These are phyloP conservation scores for Myotis myotis DNA, from an alignment of 2,797 vertebrate genomes.

Conservation along the genomic window DNA sequence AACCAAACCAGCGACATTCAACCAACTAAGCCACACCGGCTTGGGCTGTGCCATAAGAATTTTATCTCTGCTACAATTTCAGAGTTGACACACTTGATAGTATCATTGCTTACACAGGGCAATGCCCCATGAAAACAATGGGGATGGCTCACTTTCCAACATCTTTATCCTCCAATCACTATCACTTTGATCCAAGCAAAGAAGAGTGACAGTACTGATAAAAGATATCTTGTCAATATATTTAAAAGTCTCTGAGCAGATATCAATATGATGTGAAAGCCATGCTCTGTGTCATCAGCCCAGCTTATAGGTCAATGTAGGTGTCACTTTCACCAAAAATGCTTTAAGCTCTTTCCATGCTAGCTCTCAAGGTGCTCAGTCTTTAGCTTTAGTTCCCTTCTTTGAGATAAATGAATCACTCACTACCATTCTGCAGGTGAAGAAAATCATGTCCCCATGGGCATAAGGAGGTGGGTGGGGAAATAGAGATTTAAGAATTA, in stretches of 20 bases:
- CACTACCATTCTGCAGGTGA: not conserved
- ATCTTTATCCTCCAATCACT: not conserved
- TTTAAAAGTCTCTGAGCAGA: not conserved
- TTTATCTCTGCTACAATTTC: not conserved
- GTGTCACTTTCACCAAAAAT: not conserved
- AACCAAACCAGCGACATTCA: not conserved
- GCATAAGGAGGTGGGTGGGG: not conserved
- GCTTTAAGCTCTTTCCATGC: not conserved
- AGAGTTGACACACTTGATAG: not conserved
- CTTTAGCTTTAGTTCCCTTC: not conserved
- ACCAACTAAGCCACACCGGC: not conserved
- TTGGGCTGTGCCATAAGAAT: not conserved
- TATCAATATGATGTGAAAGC: not conserved
- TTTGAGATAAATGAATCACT: slow-evolving; percentile 9
- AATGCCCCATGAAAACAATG: not conserved
- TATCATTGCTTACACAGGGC: not conserved
- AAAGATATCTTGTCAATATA: not conserved
- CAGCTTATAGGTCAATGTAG: not conserved
- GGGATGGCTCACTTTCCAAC: not conserved
- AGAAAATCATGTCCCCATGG: not conserved
- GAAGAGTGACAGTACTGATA: not conserved
- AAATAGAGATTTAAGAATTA: not conserved
- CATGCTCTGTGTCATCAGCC: not conserved
- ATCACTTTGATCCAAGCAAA: not conserved
- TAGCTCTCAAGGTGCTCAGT: not conserved